Base-by-base conservation (phyloP, 1,140 invertebrate species). In the Hyles euphorbiae region DNA sequence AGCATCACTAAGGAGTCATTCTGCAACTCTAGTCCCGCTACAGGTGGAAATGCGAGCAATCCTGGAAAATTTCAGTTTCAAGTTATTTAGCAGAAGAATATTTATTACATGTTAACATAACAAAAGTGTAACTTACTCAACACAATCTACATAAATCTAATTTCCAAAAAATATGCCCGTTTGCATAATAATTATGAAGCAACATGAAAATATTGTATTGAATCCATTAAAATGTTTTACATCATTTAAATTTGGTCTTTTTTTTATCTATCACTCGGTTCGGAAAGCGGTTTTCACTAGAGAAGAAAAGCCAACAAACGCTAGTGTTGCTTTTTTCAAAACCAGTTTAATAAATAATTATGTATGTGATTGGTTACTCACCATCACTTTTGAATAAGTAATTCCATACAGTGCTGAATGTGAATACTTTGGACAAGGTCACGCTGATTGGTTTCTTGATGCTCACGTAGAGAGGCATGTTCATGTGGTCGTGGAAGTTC, bases 401-500 rank as follows among this genome's bases (percentile, higher is more conserved):
- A 33, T 93, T 89, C 61, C 91, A 89, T 2, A 94, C 49, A 4
- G 92, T 91, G 4, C 76, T 67, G 0, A 92, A 63, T 50, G 85
- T 90, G 55, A 92, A 90, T 0, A 95, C 76, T 70, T 94, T 93
- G 32, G 86, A 76, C 4, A 94, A 64, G 3, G 93, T 95, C 10
- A 93, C 85, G 65, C 92, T 94, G 44, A 93, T 86, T 0, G 91
- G 90, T 10, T 88, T 83, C 57, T 91, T 84, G 34, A 94, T 85
- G 56, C 92, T 92, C 2, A 94, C 90, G 60, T 92, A 95, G 0
- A 95, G 63, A 0, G 94, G 94, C 59, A 94, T 76, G 72, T 94
- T 92, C 63, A 95, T 83, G 68, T 96, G 95, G 71, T 96, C 95
- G 63, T 94, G 93, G 0, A 94, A 75, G 66, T 94, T 93, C 43